These are phyloP conservation scores for Lydus trimaculatus DNA, from an alignment of 2,888 invertebrate species.

Conservation along the genomic window DNA sequence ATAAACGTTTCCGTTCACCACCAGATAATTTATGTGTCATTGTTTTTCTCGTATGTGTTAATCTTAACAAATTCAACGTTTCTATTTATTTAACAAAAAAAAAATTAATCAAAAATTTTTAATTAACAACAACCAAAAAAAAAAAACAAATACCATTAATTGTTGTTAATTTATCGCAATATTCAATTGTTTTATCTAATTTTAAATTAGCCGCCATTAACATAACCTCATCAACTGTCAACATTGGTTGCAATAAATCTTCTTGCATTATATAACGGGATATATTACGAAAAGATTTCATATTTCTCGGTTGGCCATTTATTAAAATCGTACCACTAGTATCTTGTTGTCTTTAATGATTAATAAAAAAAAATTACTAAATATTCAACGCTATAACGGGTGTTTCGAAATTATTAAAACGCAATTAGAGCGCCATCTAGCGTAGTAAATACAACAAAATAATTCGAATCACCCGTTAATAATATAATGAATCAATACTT, in stretches of 20 bases:
- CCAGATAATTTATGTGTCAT: slow-evolving; percentile 81
- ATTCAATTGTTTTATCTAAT: slow-evolving; percentile 71
- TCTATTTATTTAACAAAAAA: slow-evolving; percentile 70
- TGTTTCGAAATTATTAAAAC: neutral
- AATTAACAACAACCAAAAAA: neutral
- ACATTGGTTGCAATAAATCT: slow-evolving; percentile 83
- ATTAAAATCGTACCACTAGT: slow-evolving; percentile 78
- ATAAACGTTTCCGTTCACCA: slow-evolving; percentile 91
- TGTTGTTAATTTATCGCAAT: slow-evolving; percentile 71
- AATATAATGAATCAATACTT: slow-evolving; percentile 72
- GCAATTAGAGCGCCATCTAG: too few relatives aligned
- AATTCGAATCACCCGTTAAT: neutral
- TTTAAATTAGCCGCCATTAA: slow-evolving; percentile 89
- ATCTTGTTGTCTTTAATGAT: slow-evolving; percentile 68
- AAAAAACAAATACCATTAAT: slow-evolving; percentile 64
- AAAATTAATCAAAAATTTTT: slow-evolving; percentile 9
- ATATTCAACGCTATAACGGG: too few relatives aligned
- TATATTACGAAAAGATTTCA: slow-evolving; percentile 82
- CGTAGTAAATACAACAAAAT: too few relatives aligned
- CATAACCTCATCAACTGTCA: slow-evolving; percentile 90
- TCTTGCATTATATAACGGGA: slow-evolving; percentile 97
- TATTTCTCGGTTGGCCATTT: slow-evolving; percentile 79
- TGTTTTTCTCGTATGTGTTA: slow-evolving; percentile 77
- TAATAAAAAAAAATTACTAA: slow-evolving; percentile 17
- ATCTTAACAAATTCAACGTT: slow-evolving; percentile 81